Evolutionary conservation across 2,888 invertebrate species (phyloP).

Genomic region (Mesoligia furuncula): DNA sequence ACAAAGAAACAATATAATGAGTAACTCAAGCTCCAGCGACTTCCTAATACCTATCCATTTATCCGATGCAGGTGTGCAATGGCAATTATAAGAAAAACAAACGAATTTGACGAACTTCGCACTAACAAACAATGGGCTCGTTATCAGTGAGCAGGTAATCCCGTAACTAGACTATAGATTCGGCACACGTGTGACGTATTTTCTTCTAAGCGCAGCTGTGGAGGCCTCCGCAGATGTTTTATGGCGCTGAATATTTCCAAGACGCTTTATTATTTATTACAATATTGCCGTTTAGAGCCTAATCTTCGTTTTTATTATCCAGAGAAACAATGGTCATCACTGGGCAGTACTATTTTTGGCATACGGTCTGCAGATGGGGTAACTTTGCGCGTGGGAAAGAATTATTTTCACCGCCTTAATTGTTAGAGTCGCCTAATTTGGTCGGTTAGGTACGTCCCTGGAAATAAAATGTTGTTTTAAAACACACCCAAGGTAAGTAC

Average conservation of each 20-base stretch:
- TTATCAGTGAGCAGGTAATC: constrained; percentile 81
- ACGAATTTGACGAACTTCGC: constrained; percentile 44
- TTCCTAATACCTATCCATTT: constrained; percentile 66
- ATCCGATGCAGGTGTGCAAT: constrained; percentile 78
- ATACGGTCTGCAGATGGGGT: constrained; percentile 86
- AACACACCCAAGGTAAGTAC: background rate
- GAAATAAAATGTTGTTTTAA: constrained; percentile 20
- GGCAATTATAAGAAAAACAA: constrained; percentile 61
- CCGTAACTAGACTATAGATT: constrained; percentile 78
- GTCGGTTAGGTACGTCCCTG: constrained; percentile 9
- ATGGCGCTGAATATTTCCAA: constrained; percentile 89
- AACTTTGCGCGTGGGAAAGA: constrained; percentile 84
- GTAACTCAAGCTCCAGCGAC: constrained; percentile 42
- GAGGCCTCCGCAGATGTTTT: constrained; percentile 89
- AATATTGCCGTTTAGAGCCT: constrained; percentile 89
- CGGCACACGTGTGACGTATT: constrained; percentile 88
- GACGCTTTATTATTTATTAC: constrained; percentile 89
- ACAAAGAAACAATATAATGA: constrained; percentile 45
- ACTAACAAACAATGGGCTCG: constrained; percentile 66
- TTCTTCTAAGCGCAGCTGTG: constrained; percentile 87
- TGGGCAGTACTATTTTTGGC: constrained; percentile 85
- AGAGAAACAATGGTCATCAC: constrained; percentile 88
- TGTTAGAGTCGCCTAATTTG: constrained; percentile 58
- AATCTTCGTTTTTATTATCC: constrained; percentile 88
- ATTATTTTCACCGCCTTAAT: constrained; percentile 66